Evolutionary conservation across 2,888 invertebrate genomes (phyloP), one percentile per base, ranked within the genome.

Genomic region (Latrodectus hesperus): DNA sequence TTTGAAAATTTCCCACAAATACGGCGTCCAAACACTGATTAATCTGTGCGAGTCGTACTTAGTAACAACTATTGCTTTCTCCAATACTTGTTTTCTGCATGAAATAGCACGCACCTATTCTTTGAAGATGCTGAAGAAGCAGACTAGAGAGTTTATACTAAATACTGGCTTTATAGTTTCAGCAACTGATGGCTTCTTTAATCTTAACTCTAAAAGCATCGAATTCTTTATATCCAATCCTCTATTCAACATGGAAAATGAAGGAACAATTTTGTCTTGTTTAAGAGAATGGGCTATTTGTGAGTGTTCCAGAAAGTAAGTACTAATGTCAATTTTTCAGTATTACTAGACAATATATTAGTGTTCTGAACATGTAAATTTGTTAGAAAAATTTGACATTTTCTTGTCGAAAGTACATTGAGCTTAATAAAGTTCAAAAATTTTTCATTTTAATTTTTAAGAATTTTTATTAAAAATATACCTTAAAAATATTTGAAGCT

Each of bases 301-400:
- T n/a, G 75, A 84, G n/a, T 88, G 88, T 26, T 79, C 70, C 6
- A 52, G 83, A 6, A 83, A 70, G 83, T 83, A 65, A 75, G 74
- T 16, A 49, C 8, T 38, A 38, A 22, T 22, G 1, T 22, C 22
- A 22, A 38, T 3, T 38, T 4, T 38, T 38, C 6, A 38, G 22
- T 22, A 38, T 38, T 38, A 38, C 38, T 38, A 38, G 38, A 38
- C 22, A 22, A 22, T 22, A 22, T 22, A 22, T 38, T 38, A 38
- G 38, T 22, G 22, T 22, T 22, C 1, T 22, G 0, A 38, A 38
- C 2, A 38, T 38, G 38, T 38, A 38, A 38, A 38, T 38, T 38
- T 38, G 4, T 38, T 0, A 22, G 4, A 38, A 38, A 38, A 38
- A 38, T 6, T 6, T 38, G 38, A 6, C 38, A 22, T 38, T 38